These are phyloP conservation scores for Dysmachus trigonus DNA, from an alignment of 2,888 invertebrate species.

Conservation along the genomic window DNA sequence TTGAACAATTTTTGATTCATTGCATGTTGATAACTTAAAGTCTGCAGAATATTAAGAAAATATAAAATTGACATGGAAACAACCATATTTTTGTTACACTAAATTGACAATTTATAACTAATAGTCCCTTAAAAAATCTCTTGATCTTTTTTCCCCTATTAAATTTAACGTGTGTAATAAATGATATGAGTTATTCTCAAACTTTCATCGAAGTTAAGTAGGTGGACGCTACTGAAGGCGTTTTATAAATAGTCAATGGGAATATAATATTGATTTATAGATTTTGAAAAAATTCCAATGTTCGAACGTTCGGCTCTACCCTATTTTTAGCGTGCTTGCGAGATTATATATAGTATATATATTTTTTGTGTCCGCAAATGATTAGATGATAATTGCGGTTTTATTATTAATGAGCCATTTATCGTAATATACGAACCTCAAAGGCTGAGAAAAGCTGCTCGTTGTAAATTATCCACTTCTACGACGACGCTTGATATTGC, in stretches of 20 bases:
- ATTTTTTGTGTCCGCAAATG: background rate
- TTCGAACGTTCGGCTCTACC: background rate
- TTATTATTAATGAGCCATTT: slow-evolving; percentile 15
- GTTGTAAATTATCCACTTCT: background rate
- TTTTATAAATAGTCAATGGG: background rate
- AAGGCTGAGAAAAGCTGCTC: background rate
- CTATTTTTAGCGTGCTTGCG: background rate
- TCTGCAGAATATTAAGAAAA: no score
- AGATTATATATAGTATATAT: background rate
- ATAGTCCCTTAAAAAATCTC: background rate
- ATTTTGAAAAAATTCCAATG: background rate
- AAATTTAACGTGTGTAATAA: background rate
- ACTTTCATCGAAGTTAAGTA: background rate
- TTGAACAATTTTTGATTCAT: no score
- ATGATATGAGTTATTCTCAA: background rate
- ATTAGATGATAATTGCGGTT: slow-evolving; percentile 5
- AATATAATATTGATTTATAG: slow-evolving; percentile 10
- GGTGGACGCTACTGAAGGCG: background rate
- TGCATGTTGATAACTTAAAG: no score
- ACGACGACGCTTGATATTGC: background rate
- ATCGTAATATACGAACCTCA: background rate
- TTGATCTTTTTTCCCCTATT: background rate
- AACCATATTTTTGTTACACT: no score
- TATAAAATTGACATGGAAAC: no score
- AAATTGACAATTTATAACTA: background rate